Percentiles rank a stretch among this genome's conserved stretches.
Conservation (phyloP, 2,113 vertebrate species). For the Pithys albifrons region DNA sequence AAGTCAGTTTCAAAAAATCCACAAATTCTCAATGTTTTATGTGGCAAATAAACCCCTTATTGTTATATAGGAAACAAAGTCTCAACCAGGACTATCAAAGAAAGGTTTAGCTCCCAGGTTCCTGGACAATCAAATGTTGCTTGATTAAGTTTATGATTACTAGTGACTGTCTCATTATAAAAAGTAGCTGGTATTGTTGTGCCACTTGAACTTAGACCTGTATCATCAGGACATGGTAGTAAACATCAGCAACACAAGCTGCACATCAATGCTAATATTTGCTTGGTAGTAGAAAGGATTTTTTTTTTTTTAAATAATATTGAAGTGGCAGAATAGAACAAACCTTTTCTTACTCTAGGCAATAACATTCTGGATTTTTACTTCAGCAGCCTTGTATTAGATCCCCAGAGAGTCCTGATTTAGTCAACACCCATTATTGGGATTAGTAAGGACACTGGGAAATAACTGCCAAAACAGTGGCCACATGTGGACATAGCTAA, state of each 20-base stretch:
- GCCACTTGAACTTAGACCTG: slow-evolving; percentile 36
- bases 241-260: background rate
- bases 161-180: slow-evolving; percentile 54
- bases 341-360: background rate
- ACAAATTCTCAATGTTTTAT: background rate
- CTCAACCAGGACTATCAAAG: background rate
- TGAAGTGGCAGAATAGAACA: background rate
- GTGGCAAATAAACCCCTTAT: background rate
- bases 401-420: background rate
- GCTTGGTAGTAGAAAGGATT: background rate
- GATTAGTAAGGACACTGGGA: background rate
- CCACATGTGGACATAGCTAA: rapidly evolving
- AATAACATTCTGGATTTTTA: background rate
- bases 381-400: background rate
- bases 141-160: slow-evolving; percentile 66
- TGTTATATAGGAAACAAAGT: background rate
- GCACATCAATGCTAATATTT: background rate
- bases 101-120: slow-evolving; percentile 22
- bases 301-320: no score
- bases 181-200: slow-evolving; percentile 39
- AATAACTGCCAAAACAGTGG: background rate
- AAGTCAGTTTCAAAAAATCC: background rate
- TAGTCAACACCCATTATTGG: background rate
- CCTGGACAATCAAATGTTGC: slow-evolving; percentile 13
- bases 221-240: background rate